Evolutionary conservation across 2,888 invertebrate species (phyloP), one percentile per base, ranked within the genome.

Genomic region (Emesis russula): DNA sequence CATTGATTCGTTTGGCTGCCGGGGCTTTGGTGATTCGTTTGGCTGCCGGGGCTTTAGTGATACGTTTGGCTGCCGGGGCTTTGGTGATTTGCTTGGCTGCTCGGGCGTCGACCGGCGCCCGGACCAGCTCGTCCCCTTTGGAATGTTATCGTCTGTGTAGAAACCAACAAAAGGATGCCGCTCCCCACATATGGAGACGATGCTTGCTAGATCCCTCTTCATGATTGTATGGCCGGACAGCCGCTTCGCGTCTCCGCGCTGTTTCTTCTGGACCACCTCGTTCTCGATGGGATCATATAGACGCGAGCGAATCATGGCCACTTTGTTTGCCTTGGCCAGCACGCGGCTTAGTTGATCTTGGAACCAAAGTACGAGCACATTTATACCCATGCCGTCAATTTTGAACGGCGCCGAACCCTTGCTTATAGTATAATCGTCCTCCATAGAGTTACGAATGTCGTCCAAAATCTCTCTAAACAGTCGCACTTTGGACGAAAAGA

Each of bases 81-180:
- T 25, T 25, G 25, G 25, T 25, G 25, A 25, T 25, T 25, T 25
- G 25, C 25, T 25, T 25, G 25, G 25, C 25, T 25, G 25, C 25
- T 25, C 25, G 25, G 25, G 25, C 25, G 25, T 25, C 25, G 25
- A 25, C 25, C 25, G 25, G 25, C 25, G 15, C 13, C 53, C 58
- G 79, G 89, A 58, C 58, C 58, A 58, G 58, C n/a, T 58, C 58
- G 58, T 58, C 58, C 58, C 58, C n/a, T n/a, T 3, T 18, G 58
- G 58, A 11, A 58, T 58, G n/a, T 58, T 58, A n/a, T 58, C 18
- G 58, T 58, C 58, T 58, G 58, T 58, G 6, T 58, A 58, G 58
- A 58, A 58, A 58, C n/a, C 58, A n/a, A 58, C 0, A 58, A 58
- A n/a, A n/a, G 58, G 58, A n/a, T 58, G 58, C 58, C 58, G 58